phyloP scores from a whole-genome alignment of 2,113 vertebrate genomes.

The Rhinoderma darwinii region DNA sequence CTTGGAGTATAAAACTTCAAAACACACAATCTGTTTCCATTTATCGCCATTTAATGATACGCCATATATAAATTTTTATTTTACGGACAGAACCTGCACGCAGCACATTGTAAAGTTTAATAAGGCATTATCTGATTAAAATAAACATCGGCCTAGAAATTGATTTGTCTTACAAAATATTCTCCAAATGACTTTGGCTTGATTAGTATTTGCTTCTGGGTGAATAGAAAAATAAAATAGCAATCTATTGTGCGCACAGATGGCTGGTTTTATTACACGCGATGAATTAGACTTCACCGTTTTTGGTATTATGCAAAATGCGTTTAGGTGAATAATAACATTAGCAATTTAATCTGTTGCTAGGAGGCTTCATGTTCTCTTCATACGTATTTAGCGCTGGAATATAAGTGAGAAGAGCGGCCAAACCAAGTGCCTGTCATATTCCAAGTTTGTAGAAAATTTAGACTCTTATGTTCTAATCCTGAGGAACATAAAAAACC shows the following conservation, averaged over 20 bases:
- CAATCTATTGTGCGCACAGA: conserved; percentile 55
- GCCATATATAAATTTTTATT: conserved; percentile 7
- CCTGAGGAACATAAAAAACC: neutral
- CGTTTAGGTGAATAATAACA: conserved; percentile 47
- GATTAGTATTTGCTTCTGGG: conserved; percentile 46
- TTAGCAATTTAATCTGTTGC: conserved; percentile 52
- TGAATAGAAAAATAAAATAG: conserved; percentile 52
- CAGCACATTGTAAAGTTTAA: conserved; percentile 17
- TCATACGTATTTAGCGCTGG: conserved; percentile 19
- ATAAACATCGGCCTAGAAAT: neutral
- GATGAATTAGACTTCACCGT: conserved; percentile 31
- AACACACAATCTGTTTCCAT: neutral
- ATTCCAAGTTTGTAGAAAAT: neutral
- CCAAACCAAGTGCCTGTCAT: neutral
- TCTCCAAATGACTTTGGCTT: conserved; percentile 31
- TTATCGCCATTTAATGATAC: neutral
- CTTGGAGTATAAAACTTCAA: neutral
- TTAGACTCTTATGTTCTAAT: neutral
- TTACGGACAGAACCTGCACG: neutral
- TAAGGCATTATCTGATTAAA: conserved; percentile 31
- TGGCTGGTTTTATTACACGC: conserved; percentile 53
- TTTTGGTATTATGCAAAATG: conserved; percentile 53
- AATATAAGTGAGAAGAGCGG: neutral
- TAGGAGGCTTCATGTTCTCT: neutral
- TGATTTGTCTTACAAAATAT: conserved; percentile 39